Conservation (phyloP, 2,888 invertebrate genomes). For the Heterodera filipjevi region DNA sequence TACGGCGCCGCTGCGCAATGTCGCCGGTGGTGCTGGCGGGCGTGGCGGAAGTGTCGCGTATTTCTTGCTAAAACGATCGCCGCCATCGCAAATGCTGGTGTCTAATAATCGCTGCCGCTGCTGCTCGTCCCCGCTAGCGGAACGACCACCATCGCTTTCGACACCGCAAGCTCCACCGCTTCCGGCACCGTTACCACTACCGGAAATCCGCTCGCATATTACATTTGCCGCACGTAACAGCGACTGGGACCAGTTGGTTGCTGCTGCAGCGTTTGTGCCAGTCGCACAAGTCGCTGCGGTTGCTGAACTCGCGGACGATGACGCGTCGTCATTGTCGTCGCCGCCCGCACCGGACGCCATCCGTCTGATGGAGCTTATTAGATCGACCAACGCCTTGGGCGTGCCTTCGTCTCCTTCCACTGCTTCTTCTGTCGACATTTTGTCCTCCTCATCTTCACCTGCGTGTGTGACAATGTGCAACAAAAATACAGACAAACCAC, state of each 20-base stretch:
- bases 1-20: background rate
- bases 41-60: conserved; percentile 11
- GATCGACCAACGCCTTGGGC: conserved; percentile 48
- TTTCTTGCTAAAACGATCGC: background rate
- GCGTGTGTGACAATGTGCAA: conserved; percentile 8
- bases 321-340: background rate
- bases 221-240: conserved; percentile 59
- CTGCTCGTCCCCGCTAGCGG: background rate
- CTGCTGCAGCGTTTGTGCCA: too few species aligned
- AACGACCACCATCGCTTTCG: background rate
- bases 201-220: conserved; percentile 53
- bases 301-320: background rate
- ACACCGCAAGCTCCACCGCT: background rate
- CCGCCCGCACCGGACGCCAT: conserved; percentile 6
- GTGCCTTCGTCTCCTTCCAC: conserved; percentile 30
- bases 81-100: background rate
- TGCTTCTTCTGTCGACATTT: background rate
- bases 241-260: conserved; percentile 51
- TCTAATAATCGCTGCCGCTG: too few species aligned
- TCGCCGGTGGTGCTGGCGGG: background rate
- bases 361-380: conserved; percentile 35
- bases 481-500: conserved; percentile 26
- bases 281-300: conserved; percentile 1
- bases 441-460: conserved; percentile 25
- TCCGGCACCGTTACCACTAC: background rate